Conservation (phyloP, 2,888 invertebrate genomes). For the Hirtodrosophila confusa region DNA sequence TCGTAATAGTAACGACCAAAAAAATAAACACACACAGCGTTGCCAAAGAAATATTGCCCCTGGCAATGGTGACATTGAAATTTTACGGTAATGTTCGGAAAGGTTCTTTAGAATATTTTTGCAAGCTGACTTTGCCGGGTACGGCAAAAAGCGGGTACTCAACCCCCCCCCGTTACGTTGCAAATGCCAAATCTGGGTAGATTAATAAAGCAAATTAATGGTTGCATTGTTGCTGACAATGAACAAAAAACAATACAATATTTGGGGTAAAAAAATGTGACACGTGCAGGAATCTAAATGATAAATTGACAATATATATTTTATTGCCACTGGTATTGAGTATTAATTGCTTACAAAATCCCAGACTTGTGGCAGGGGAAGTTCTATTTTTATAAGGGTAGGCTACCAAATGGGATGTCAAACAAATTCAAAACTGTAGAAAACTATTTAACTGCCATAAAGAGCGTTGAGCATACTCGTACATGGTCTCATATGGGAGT, state of each 20-base stretch:
- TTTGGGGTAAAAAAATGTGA: conserved; percentile 49
- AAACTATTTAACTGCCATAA: too few species aligned
- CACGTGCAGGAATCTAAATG: conserved; percentile 70
- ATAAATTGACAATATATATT: conserved; percentile 67
- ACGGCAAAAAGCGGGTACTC: conserved; percentile 2
- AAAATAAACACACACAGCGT: conserved; percentile 22
- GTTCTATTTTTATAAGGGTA: not conserved
- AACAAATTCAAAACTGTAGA: not conserved
- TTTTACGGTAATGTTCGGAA: conserved; percentile 69
- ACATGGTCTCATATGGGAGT: too few species aligned
- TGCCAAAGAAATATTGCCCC: conserved; percentile 49
- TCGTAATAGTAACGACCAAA: conserved; percentile 70
- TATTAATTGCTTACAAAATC: conserved; percentile 65
- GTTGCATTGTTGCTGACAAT: conserved; percentile 55
- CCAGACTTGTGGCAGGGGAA: conserved; percentile 1
- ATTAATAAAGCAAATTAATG: conserved; percentile 76
- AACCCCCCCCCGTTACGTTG: not conserved
- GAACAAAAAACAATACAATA: conserved; percentile 37
- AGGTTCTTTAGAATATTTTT: conserved; percentile 37
- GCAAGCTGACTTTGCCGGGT: conserved; percentile 24
- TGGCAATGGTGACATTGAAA: conserved; percentile 79
- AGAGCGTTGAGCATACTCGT: too few species aligned
- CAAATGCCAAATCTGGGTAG: conserved; percentile 40
- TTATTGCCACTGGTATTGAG: conserved; percentile 67
- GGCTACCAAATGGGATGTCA: not conserved